These are phyloP conservation scores for Ptychochromis oligacanthus DNA, from an alignment of 2,113 vertebrate genomes.

Conservation along the genomic window DNA sequence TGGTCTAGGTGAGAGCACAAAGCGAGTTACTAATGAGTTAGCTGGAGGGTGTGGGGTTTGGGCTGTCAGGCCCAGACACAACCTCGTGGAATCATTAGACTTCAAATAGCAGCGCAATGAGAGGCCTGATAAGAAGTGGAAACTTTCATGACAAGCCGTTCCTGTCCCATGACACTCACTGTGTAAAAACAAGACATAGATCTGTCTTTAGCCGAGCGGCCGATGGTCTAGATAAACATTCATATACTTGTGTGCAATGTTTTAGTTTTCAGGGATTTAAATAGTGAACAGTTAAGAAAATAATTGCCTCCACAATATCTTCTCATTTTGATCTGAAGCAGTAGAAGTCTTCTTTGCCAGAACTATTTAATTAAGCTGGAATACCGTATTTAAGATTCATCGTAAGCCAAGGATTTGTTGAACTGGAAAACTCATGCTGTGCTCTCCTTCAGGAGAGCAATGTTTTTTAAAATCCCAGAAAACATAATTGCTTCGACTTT, in stretches of 20 bases:
- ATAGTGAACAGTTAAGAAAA: not conserved
- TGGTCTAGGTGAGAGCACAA: slow-evolving; percentile 71
- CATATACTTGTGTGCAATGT: not conserved
- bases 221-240: not conserved
- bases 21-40: not conserved
- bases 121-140: slow-evolving; percentile 56
- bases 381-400: not conserved
- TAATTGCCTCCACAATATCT: not conserved
- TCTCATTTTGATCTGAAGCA: not conserved
- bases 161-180: not conserved
- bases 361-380: not conserved
- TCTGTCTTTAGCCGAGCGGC: rapidly evolving
- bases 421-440: not conserved
- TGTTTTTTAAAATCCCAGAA: not conserved
- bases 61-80: slow-evolving; percentile 15
- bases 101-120: slow-evolving; percentile 46
- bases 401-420: not conserved
- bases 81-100: slow-evolving; percentile 18
- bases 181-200: slow-evolving; percentile 7
- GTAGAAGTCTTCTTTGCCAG: not conserved
- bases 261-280: not conserved
- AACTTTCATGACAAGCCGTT: slow-evolving; percentile 51
- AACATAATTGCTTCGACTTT: not conserved
- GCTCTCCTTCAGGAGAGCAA: not conserved
- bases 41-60: not conserved